A percentile compares a stretch with the other conserved stretches of the same genome.
Conservation (phyloP, 2,797 vertebrate genomes). For the Sciurus vulgaris region DNA sequence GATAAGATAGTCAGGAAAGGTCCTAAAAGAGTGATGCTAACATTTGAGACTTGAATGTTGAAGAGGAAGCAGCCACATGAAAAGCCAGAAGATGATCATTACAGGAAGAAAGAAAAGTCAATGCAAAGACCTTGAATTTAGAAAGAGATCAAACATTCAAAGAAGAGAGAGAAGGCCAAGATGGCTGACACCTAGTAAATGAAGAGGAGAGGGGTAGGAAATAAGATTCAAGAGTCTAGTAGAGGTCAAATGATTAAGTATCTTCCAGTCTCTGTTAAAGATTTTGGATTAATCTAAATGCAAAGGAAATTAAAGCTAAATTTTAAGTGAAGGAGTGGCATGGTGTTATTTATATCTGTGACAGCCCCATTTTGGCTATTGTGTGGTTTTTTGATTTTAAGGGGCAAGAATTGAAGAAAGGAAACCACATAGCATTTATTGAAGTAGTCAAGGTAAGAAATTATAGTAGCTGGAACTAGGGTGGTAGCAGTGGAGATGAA, state of each 20-base stretch:
- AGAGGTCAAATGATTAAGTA: background rate
- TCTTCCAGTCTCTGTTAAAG: background rate
- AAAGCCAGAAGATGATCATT: background rate
- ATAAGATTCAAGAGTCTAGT: background rate
- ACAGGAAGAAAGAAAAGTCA: background rate
- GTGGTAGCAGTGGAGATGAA: conserved; percentile 7
- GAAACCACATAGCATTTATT: background rate
- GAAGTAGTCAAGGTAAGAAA: background rate
- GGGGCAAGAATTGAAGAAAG: background rate
- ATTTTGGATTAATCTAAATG: conserved; percentile 24
- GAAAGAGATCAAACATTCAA: conserved; percentile 17
- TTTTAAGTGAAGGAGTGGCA: conserved; percentile 5
- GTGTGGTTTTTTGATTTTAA: conserved; percentile 33
- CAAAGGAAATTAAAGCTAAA: conserved; percentile 5
- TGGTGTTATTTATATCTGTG: conserved; percentile 52
- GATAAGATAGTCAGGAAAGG: background rate
- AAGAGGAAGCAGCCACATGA: background rate
- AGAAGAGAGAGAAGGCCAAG: background rate
- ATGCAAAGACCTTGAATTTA: background rate
- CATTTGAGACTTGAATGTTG: background rate
- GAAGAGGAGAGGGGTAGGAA: conserved; percentile 3
- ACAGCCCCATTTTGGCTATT: background rate
- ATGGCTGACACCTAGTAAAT: background rate
- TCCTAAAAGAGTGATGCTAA: background rate
- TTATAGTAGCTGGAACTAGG: conserved; percentile 25